Base-by-base conservation (phyloP, 2,113 vertebrate species). In the Dermatemys mawii region DNA sequence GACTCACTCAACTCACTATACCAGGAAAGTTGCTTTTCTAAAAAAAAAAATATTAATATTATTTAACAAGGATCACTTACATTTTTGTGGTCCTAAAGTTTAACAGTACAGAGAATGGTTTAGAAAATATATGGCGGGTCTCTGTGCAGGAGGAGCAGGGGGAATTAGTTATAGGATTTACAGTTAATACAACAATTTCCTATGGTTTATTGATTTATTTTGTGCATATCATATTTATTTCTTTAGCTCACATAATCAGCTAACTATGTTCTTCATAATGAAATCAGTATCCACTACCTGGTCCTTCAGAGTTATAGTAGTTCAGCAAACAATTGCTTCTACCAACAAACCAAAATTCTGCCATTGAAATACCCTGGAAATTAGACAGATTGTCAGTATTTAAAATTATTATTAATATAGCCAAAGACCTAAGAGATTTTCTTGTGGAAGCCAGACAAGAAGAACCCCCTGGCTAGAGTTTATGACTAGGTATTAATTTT, bases 241-340 rank as follows among this genome's bases (percentile, higher is more conserved):
- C 60, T 88, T 48, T 76, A 83, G 22, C 41, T 50, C 49, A 83
- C 53, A 53, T 88, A 84, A 95, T 75, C 78, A 81, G 73, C 41
- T 82, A 53, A 35, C 6, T 86, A 79, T 76, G 85, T 53, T 91
- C 19, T 2, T 90, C 75, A 80, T 93, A 97, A 93, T 94, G 93
- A 84, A 95, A 93, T 96, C 79, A 80, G 2, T 21, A 90, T 93
- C 83, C 57, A 38, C 49, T 81, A 29, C 54, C 81, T 27, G 92
- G 27, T 95, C 55, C 81, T 97, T 92, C 83, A 22, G 55, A 8
- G 26, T 50, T 84, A 51, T 38, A 96, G 88, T 81, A 91, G 83
- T 79, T 84, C 41, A 53, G 75, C 55, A 88, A 93, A 81, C 82
- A 92, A 94, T 97, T 93, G 93, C 17, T 16, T 96, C 78, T 91